Base-by-base conservation (phyloP, 23 tunicate genomes). In the Halocynthia aurantium region DNA sequence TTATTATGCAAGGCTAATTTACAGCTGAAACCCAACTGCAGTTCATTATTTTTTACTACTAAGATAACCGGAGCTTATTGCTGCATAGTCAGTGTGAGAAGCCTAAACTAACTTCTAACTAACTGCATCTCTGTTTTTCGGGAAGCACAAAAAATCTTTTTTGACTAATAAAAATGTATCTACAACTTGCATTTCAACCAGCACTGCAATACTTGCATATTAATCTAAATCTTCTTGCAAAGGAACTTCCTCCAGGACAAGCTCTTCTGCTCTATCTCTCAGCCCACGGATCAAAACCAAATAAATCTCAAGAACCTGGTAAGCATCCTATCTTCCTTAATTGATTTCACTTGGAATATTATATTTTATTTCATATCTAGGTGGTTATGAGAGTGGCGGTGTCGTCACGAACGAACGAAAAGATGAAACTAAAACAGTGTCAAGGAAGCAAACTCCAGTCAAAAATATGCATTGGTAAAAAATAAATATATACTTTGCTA, bases 401-500 rank as follows among this genome's bases (percentile, higher is more conserved):
- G 84, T 87, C 13, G 77, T 82, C 50, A 87, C 93, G 10, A 82
- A 82, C 20, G 93, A 82, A 61, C 77, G 85, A 40, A 82, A 61
- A 63, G 84, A 80, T 18, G 90, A 80, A 51, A 60, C 73, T 0
- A 55, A 68, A 55, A 58, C 80, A 44, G 52, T 57, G 18, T 7
- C 65, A n/a, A 57, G 60, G 57, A 86, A 81, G 52, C 82, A 77
- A 69, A 22, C 86, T 7, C 9, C 83, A 6, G 22, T 67, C 12
- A 82, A 87, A 40, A 82, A 82, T 76, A 82, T 87, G 80, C 93
- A 87, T 52, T 87, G 93, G 93, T 87, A 67, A 61, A 82, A 53
- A 15, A 20, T 0, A 56, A 31, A 4, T 31, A 31, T 31, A n/a
- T n/a, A n/a, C n/a, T n/a, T n/a, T n/a, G n/a, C n/a, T n/a, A n/a